A percentile compares a stretch with the other conserved stretches of the same genome.
Conservation (phyloP, 2,888 invertebrate species). For the Acleris holmiana region DNA sequence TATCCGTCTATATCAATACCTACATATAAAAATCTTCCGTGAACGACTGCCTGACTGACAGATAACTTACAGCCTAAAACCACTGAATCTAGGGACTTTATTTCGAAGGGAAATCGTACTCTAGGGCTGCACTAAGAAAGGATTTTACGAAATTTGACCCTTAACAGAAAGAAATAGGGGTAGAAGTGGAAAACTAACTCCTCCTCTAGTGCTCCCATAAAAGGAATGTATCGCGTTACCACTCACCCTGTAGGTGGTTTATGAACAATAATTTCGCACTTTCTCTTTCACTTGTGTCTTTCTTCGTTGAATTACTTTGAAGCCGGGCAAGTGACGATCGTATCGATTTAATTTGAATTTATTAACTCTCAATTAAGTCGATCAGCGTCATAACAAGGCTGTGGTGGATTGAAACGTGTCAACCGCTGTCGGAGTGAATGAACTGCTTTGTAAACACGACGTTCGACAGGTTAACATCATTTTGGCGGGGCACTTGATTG, state of each 20-base stretch:
- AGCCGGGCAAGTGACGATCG: constrained; percentile 16
- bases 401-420: constrained; percentile 1
- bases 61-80: no score
- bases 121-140: no score
- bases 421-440: constrained; percentile 20
- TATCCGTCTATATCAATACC: no score
- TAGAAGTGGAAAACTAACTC: no score
- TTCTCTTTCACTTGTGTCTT: constrained; percentile 26
- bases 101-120: no score
- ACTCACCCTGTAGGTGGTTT: constrained; percentile 4
- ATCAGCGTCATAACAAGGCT: constrained; percentile 23
- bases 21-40: no score
- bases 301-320: constrained; percentile 30
- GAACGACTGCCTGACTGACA: no score
- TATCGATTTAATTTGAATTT: constrained; percentile 20
- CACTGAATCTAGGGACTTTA: no score
- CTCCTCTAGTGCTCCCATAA: no score
- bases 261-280: constrained; percentile 28
- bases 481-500: constrained; percentile 30
- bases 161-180: no score
- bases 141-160: no score
- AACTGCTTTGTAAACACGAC: constrained; percentile 24
- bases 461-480: constrained; percentile 25
- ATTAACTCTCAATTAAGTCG: constrained; percentile 25
- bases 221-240: no score